Base-by-base conservation (phyloP, 37 sponge, comb jelly and placozoan genomes). In the Diacarnus erythraeanus region DNA sequence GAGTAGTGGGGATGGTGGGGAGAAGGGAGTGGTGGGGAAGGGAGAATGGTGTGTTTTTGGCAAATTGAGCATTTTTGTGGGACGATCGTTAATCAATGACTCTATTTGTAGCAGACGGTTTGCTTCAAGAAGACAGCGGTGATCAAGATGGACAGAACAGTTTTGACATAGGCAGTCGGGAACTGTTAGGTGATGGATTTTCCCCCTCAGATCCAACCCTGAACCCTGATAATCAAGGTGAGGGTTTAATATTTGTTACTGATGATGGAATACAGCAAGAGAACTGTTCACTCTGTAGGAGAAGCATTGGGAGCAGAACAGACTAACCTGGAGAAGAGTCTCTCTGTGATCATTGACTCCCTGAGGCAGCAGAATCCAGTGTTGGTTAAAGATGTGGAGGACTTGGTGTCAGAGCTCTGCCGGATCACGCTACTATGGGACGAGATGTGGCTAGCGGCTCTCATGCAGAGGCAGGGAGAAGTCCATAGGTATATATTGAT, bases 401-500 rank as follows among this genome's bases (percentile, higher is more conserved):
- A 85, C 40, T 83, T 96, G 42, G 92, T 96, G 31, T 57, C 80
- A 8, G 97, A 96, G 70, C 83, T 96, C 47, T 87, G 88, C 63
- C 80, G 97, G 3, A 87, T 96, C 71, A 89, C 94, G 5, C 83
- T 96, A 25, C 89, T 96, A 23, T 96, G 97, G 97, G 97, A 96
- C 29, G 97, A 96, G 83, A 86, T 94, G 86, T 96, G 97, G 97
- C 67, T 96, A 56, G 94, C 93, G 2, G 88, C 95, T 30, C 88
- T 96, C 44, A 88, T 87, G 84, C 94, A 91, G 84, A 57, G 94
- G 35, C 94, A 94, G 70, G 88, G 87, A 64, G 94, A 94, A 33
- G 92, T 90, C 33, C 92, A 89, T 57, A 80, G 94, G 92, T 88
- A 80, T 51, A 36, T 41, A 54, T 54, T n/a, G n/a, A n/a, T n/a